Evolutionary conservation across 2,888 invertebrate species (phyloP).

Genomic region (Spatulosminthurus flaviceps): DNA sequence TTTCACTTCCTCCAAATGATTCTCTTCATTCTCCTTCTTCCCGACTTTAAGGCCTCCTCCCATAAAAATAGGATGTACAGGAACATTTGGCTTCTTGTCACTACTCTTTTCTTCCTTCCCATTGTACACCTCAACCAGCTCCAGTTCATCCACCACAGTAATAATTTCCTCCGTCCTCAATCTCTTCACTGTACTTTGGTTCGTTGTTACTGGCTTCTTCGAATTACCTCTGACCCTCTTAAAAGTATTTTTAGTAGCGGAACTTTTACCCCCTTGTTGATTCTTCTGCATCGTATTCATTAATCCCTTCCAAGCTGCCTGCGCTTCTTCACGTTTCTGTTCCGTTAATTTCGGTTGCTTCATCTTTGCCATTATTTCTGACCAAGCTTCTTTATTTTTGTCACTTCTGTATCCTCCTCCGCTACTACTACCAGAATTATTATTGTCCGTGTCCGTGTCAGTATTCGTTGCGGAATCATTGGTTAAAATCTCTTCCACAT

Average conservation of each 20-base stretch:
- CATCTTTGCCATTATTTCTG: slow-evolving; percentile 31
- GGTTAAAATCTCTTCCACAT: slow-evolving; percentile 3
- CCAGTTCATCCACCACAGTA: slow-evolving; percentile 9
- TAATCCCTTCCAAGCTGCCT: slow-evolving; percentile 56
- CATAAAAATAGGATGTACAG: neutral
- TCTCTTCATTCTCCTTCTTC: neutral
- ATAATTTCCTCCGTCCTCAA: neutral
- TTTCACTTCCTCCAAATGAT: neutral
- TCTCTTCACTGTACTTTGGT: neutral
- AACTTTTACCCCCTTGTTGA: slow-evolving; percentile 42
- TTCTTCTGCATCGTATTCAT: slow-evolving; percentile 60
- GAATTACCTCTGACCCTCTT: neutral
- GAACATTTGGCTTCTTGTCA: neutral
- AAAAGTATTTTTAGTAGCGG: too few relatives aligned
- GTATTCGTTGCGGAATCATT: neutral
- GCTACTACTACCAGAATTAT: neutral
- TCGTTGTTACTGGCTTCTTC: too few relatives aligned
- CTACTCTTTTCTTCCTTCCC: neutral
- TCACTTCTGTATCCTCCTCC: neutral
- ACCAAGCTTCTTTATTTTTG: slow-evolving; percentile 23
- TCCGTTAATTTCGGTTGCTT: neutral
- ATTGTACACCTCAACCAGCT: neutral
- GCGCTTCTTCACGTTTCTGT: slow-evolving; percentile 26
- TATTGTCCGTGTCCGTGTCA: neutral
- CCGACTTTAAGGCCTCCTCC: neutral